Evolutionary conservation across 2,113 vertebrate species (phyloP).

Genomic region (Cygnus atratus): DNA sequence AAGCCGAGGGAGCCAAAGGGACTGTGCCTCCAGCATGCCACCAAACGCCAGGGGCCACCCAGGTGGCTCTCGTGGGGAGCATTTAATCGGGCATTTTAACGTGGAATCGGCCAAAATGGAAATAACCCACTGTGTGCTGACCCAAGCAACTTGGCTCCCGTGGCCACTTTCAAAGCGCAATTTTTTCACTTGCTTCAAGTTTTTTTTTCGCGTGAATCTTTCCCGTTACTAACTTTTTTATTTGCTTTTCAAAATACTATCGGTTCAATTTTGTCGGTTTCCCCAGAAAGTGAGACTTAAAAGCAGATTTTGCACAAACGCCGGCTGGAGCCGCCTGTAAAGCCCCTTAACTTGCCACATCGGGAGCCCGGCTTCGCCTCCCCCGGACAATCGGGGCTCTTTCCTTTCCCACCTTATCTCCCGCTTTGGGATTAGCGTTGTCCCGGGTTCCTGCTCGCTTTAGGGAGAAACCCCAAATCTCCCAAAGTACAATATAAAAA

Average conservation of each 20-base stretch:
- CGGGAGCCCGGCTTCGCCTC: neutral
- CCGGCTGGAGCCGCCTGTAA: neutral
- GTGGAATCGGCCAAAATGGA: accelerated
- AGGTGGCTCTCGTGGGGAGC: neutral
- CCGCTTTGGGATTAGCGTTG: neutral
- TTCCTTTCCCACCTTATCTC: neutral
- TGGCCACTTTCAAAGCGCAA: neutral
- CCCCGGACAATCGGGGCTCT: neutral
- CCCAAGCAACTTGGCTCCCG: accelerated
- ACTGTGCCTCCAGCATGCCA: neutral
- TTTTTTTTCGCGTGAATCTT: neutral
- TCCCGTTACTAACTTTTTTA: neutral
- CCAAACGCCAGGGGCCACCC: neutral
- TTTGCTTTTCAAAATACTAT: neutral
- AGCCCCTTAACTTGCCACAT: neutral
- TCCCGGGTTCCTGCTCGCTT: neutral
- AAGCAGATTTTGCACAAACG: neutral
- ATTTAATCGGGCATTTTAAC: neutral
- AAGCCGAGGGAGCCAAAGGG: accelerated
- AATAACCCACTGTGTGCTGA: accelerated
- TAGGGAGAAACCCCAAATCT: neutral
- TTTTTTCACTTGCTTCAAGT: neutral
- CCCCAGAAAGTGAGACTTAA: neutral
- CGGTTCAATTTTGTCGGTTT: neutral
- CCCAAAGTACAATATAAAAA: neutral